A percentile compares a stretch with the other conserved stretches of the same genome.
Conservation (phyloP, 1,140 invertebrate species). For the Drosophila orosa region DNA sequence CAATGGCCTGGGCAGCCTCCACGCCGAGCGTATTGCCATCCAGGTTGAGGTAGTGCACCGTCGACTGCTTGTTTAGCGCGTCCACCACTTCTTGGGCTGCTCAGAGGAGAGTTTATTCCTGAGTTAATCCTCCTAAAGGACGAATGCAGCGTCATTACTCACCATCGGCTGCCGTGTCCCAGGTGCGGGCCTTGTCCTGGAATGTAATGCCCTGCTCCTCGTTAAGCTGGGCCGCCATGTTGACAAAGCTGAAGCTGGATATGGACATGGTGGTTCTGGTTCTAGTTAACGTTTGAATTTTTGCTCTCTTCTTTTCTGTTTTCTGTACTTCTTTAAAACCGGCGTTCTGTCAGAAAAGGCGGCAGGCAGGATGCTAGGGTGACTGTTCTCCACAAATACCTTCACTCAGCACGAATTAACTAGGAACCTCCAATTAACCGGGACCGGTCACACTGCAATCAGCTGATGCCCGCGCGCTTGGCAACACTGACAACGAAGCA, state of each 20-base stretch:
- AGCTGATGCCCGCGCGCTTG: neutral
- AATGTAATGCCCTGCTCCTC: slow-evolving; percentile 72
- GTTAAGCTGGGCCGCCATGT: slow-evolving; percentile 56
- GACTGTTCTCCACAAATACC: neutral
- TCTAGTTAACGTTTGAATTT: neutral
- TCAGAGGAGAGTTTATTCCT: neutral
- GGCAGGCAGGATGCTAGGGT: slow-evolving; percentile 4
- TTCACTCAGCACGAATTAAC: neutral
- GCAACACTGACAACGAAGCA: slow-evolving; percentile 10
- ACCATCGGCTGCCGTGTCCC: slow-evolving; percentile 74
- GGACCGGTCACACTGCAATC: neutral
- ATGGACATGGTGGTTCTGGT: slow-evolving; percentile 17
- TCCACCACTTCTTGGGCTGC: slow-evolving; percentile 71
- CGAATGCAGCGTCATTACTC: slow-evolving; percentile 12
- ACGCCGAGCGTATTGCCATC: slow-evolving; percentile 97
- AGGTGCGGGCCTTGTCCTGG: slow-evolving; percentile 62
- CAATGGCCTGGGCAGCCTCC: slow-evolving; percentile 93
- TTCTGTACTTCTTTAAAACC: slow-evolving; percentile 56
- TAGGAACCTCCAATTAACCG: too few relatives aligned
- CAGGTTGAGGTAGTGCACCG: slow-evolving; percentile 87
- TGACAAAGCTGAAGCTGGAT: slow-evolving; percentile 62
- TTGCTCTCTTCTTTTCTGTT: neutral
- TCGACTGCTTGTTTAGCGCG: slow-evolving; percentile 54
- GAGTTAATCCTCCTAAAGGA: neutral
- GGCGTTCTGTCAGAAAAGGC: slow-evolving; percentile 14